Percentiles rank a stretch among this genome's conserved stretches.
phyloP scores from a whole-genome alignment of 2,113 vertebrate species.

The Panthera uncia region DNA sequence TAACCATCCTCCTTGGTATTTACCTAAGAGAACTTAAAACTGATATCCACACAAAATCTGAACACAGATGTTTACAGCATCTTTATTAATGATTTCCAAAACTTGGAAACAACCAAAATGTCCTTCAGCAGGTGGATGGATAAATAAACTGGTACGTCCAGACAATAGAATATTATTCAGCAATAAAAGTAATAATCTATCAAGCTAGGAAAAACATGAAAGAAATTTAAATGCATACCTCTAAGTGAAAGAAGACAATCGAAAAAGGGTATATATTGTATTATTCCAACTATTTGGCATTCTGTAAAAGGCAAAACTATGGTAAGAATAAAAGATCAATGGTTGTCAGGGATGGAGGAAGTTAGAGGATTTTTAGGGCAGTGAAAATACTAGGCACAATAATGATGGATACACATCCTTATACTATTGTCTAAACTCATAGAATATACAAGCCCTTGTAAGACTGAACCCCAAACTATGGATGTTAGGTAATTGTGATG shows the following conservation, averaged over 20 bases:
- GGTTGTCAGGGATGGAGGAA: not conserved
- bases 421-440: not conserved
- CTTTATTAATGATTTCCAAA: not conserved
- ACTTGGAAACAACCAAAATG: not conserved
- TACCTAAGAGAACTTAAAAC: not conserved
- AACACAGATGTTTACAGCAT: not conserved
- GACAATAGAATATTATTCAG: not conserved
- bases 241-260: not conserved
- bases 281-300: not conserved
- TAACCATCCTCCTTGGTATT: not conserved
- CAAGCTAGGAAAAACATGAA: not conserved
- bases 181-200: not conserved
- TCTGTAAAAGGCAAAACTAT: not conserved
- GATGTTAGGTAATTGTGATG: not conserved
- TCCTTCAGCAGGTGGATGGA: not conserved
- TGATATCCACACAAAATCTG: not conserved
- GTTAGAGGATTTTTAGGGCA: not conserved
- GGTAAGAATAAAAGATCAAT: not conserved
- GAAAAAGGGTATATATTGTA: not conserved
- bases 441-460: not conserved
- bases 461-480: not conserved
- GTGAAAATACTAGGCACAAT: not conserved
- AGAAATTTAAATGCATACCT: not conserved
- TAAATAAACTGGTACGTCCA: not conserved
- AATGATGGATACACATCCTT: not conserved